Percentiles rank a stretch among this genome's conserved stretches.
phyloP scores from a whole-genome alignment of 2,797 vertebrate genomes.

The Anguilla marmorata region DNA sequence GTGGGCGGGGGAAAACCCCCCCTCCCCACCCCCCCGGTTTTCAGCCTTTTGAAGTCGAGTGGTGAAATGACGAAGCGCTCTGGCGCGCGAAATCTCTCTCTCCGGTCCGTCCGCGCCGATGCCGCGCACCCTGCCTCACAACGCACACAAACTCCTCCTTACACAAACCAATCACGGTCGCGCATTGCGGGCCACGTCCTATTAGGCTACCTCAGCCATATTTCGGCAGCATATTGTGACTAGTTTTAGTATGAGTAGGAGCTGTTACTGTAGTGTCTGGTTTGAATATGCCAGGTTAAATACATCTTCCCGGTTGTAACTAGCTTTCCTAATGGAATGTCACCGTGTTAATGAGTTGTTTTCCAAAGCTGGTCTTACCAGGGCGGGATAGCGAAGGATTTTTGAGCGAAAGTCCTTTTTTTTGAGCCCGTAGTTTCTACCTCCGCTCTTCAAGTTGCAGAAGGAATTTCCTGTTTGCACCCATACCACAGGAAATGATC shows the following conservation, averaged over 20 bases:
- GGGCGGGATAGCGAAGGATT: not conserved
- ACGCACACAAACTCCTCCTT: not conserved
- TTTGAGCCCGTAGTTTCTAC: not conserved
- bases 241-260: not conserved
- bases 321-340: not conserved
- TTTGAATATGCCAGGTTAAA: not conserved
- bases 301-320: not conserved
- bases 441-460: not conserved
- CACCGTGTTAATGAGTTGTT: not conserved
- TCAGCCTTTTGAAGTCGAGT: not conserved
- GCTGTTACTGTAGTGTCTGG: not conserved
- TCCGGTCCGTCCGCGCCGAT: not conserved
- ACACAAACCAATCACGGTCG: too few species aligned
- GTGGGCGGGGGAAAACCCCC: constrained; percentile 28
- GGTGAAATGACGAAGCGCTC: constrained; percentile 16
- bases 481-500: not conserved
- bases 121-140: not conserved
- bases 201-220: not conserved
- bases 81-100: not conserved
- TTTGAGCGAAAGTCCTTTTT: not conserved
- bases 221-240: not conserved
- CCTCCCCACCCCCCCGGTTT: not conserved
- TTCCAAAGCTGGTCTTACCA: not conserved
- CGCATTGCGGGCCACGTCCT: not conserved
- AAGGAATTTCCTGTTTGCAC: not conserved